Evolutionary conservation across 2,113 vertebrate species (phyloP), one percentile per base, ranked within the genome.

Genomic region (Ondatra zibethicus): DNA sequence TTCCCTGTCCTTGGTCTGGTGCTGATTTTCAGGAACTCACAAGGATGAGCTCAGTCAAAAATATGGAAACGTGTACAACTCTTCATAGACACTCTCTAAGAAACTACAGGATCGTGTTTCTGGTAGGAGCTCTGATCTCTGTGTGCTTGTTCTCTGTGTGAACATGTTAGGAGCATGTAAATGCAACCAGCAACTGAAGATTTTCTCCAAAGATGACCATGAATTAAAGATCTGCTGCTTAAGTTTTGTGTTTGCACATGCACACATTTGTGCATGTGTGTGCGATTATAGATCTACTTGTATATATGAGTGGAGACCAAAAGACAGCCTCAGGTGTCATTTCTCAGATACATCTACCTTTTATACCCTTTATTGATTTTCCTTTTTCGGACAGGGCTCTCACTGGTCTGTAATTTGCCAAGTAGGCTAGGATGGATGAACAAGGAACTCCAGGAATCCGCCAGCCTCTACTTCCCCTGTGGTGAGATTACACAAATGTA

Each of bases 11-110:
- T 4, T 70, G 96, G 12, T 31, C 70, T 23, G 73, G 52, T 76
- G 47, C 21, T 77, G 36, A 88, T 92, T 80, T 85, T 85, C 25
- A 70, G 14, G 50, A 58, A 19, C 19, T 94, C 65, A 96, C 66
- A 81, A 76, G 85, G 66, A 72, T 72, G 55, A 23, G 16, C 36
- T 81, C 31, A 78, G 80, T 14, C 70, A 68, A 84, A 78, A 76
- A 88, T 80, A 29, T 63, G 33, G 42, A 6, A 47, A 77, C 58
- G 9, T 82, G 17, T 25, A 42, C 87, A 93, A 45, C 58, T 93
- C 70, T 66, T 80, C 17, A 80, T 80, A 96, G 88, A 89, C n/a
- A 39, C 92, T 65, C 55, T 72, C 45, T 58, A 52, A 52, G 68
- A 92, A 94, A 68, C 7, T 21, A 70, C 1, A 31, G 23, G 47